Conservation (phyloP, 2,888 invertebrate species). For the Emmelina monodactyla region DNA sequence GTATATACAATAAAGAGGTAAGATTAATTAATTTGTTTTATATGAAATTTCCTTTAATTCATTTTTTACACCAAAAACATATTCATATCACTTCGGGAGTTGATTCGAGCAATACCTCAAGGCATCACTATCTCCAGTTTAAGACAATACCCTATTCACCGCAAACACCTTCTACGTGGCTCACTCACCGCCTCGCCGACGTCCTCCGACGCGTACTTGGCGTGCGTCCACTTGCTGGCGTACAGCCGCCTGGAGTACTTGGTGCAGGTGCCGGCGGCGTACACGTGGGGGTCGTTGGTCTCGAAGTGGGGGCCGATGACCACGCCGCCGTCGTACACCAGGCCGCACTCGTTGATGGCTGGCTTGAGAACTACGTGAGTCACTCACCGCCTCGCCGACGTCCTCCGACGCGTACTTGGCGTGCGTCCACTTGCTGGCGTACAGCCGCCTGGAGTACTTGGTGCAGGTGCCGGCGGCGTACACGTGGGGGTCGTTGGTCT, state of each 20-base stretch:
- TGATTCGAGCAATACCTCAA: too few species aligned
- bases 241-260: constrained; percentile 69
- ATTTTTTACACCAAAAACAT: too few species aligned
- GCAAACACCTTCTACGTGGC: too few species aligned
- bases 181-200: constrained; percentile 66
- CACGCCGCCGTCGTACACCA: constrained; percentile 70
- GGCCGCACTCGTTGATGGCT: constrained; percentile 65
- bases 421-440: constrained; percentile 58
- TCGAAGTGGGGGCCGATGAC: constrained; percentile 68
- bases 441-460: constrained; percentile 68
- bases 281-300: constrained; percentile 72
- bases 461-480: constrained; percentile 72
- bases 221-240: constrained; percentile 56
- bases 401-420: constrained; percentile 68
- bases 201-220: constrained; percentile 68
- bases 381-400: constrained; percentile 66
- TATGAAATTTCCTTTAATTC: too few species aligned
- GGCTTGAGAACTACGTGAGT: too few species aligned
- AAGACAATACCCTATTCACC: too few species aligned
- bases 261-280: constrained; percentile 71
- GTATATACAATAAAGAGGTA: too few species aligned
- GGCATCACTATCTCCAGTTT: too few species aligned
- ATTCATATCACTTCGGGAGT: too few species aligned
- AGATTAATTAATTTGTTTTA: too few species aligned
- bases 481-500: constrained; percentile 71